Conservation (phyloP, 2,888 invertebrate species). For the Schrankia costaestrigalis region DNA sequence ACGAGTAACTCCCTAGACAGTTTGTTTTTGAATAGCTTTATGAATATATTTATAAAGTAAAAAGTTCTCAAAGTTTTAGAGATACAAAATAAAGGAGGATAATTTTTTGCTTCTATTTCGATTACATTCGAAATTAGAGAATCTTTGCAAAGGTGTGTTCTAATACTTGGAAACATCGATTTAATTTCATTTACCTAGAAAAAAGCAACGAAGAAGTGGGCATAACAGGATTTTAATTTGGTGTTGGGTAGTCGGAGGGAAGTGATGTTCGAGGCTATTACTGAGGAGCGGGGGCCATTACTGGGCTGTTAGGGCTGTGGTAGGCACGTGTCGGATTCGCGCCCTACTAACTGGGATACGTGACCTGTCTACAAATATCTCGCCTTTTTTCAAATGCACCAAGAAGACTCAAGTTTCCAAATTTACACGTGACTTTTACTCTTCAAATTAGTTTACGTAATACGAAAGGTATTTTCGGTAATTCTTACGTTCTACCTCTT, state of each 20-base stretch:
- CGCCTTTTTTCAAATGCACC: slow-evolving; percentile 40
- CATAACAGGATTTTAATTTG: slow-evolving; percentile 68
- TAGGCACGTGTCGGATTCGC: slow-evolving; percentile 69
- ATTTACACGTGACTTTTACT: slow-evolving; percentile 32
- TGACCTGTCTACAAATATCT: slow-evolving; percentile 50
- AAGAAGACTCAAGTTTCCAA: slow-evolving; percentile 35
- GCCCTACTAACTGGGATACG: slow-evolving; percentile 73
- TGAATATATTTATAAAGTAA: no score
- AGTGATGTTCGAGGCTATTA: slow-evolving; percentile 54
- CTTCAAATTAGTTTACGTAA: slow-evolving; percentile 27
- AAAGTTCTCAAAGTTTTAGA: no score
- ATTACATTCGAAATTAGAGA: no score
- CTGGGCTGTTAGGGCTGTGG: slow-evolving; percentile 63
- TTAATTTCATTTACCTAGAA: slow-evolving; percentile 39
- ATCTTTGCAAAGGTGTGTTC: no score
- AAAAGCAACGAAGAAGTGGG: slow-evolving; percentile 31
- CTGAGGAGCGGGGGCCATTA: slow-evolving; percentile 66
- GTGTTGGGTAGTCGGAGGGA: slow-evolving; percentile 50
- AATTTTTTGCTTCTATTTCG: no score
- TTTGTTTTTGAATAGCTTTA: no score
- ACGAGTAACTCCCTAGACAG: no score
- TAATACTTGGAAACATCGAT: slow-evolving; percentile 25
- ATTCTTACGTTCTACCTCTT: no score
- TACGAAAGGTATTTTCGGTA: no score
- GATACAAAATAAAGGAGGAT: no score